phyloP scores from a whole-genome alignment of 2,797 vertebrate genomes.

The Taeniopygia guttata region DNA sequence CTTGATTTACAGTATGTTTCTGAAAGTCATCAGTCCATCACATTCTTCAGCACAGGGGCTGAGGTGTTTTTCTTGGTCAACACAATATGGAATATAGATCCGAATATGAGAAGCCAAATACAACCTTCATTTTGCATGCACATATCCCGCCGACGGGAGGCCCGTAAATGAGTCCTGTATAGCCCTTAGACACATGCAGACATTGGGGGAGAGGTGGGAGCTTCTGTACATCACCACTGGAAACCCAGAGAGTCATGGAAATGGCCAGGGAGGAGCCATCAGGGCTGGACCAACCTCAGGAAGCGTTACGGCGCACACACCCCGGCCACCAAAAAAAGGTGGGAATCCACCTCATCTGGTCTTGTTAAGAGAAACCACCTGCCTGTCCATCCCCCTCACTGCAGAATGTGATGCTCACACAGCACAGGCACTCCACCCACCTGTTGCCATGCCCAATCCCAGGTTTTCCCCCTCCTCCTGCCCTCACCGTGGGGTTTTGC shows the following conservation, averaged over 20 bases:
- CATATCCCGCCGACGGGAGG: constrained; percentile 45
- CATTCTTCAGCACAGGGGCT: constrained; percentile 61
- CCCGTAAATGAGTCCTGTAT: constrained; percentile 30
- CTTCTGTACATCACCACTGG: constrained; percentile 48
- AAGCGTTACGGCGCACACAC: neutral
- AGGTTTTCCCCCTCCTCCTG: neutral
- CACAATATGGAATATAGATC: constrained; percentile 67
- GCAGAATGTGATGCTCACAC: neutral
- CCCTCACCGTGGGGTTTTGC: fast-evolving
- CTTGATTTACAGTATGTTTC: constrained; percentile 67
- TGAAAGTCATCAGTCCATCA: constrained; percentile 64
- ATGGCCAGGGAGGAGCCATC: neutral
- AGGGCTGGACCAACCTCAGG: neutral
- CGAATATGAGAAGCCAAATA: constrained; percentile 66
- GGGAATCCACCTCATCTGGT: neutral
- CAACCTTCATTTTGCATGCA: constrained; percentile 71
- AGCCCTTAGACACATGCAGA: constrained; percentile 47
- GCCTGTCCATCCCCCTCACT: neutral
- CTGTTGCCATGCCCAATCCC: neutral
- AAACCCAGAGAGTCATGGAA: neutral
- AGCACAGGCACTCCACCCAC: neutral
- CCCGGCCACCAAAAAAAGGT: neutral
- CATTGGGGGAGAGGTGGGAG: constrained; percentile 14
- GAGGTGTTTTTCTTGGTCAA: constrained; percentile 60
- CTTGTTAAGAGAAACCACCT: neutral